Percentiles rank a stretch among this genome's conserved stretches.
Conservation (phyloP, 1,140 invertebrate species). For the Helicoverpa armigera region DNA sequence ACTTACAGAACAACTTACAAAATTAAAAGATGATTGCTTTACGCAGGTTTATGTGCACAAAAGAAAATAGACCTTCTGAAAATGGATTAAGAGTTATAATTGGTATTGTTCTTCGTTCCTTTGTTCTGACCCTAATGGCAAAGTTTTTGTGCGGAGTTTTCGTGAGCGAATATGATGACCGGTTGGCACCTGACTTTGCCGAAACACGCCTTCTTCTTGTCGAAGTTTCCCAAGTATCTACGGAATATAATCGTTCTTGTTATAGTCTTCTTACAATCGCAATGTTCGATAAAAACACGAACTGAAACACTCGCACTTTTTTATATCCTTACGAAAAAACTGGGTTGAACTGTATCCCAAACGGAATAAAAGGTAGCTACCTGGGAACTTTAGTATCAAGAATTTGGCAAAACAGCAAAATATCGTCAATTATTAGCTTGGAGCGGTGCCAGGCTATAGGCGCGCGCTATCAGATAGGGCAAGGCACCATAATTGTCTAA, state of each 20-base stretch:
- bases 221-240: conserved; percentile 1
- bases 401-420: not conserved
- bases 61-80: conserved; percentile 12
- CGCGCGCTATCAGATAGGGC: not conserved
- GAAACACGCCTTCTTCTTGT: conserved; percentile 29
- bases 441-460: not conserved
- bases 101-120: not conserved
- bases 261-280: too few relatives aligned
- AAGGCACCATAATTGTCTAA: not conserved
- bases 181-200: not conserved
- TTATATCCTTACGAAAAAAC: not conserved
- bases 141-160: conserved; percentile 17
- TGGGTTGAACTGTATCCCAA: not conserved
- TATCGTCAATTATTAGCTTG: conserved; percentile 4
- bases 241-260: too few relatives aligned
- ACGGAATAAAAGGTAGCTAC: not conserved
- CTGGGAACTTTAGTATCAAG: not conserved
- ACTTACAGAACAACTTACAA: conserved; percentile 37
- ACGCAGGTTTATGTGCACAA: not conserved
- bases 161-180: conserved; percentile 11
- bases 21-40: conserved; percentile 41
- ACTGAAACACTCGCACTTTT: too few relatives aligned
- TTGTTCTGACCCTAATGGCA: conserved; percentile 12
- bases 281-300: too few relatives aligned
- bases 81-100: conserved; percentile 11